Evolutionary conservation across 2,113 vertebrate genomes (phyloP).

Genomic region (Galeopterus variegatus): DNA sequence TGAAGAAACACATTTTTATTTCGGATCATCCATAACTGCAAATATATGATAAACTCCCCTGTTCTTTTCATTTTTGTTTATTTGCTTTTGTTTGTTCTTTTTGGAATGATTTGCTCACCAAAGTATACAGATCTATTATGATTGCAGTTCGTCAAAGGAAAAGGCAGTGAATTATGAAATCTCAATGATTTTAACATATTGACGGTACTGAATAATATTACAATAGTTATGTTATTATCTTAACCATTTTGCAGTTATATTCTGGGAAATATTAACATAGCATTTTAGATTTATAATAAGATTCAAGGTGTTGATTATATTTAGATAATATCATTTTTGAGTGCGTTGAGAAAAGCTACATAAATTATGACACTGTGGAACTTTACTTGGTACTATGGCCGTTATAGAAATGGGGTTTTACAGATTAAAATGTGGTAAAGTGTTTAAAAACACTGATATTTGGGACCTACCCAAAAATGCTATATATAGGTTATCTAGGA

Average conservation of each 20-base stretch:
- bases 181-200: neutral
- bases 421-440: neutral
- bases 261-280: neutral
- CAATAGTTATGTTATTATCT: neutral
- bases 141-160: neutral
- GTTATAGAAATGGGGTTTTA: neutral
- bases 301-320: neutral
- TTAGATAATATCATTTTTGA: neutral
- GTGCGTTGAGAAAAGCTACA: neutral
- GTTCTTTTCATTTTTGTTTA: neutral
- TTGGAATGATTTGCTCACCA: neutral
- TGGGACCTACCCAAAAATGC: neutral
- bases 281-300: neutral
- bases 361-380: neutral
- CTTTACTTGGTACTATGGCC: accelerated
- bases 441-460: neutral
- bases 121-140: neutral
- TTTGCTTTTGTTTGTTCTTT: neutral
- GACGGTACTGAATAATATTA: neutral
- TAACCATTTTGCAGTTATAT: neutral
- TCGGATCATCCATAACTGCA: neutral
- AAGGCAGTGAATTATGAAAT: neutral
- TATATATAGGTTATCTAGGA: neutral
- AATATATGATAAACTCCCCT: neutral
- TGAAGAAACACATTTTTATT: neutral